Percentiles rank a stretch among this genome's conserved stretches.
phyloP scores from a whole-genome alignment of 2,797 vertebrate genomes.

The Leptodactylus fallax region DNA sequence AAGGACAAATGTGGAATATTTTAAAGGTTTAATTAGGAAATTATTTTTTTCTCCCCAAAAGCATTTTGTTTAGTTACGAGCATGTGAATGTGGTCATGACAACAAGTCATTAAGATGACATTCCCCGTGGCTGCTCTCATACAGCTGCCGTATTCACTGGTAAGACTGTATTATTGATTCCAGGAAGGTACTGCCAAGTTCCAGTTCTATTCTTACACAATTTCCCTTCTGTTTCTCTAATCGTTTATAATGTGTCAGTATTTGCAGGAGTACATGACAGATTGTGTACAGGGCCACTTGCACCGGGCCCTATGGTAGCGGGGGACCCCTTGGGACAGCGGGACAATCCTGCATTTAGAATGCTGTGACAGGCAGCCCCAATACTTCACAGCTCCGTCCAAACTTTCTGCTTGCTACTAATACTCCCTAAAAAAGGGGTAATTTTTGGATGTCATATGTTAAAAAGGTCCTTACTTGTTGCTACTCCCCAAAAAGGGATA shows the following conservation, averaged over 20 bases:
- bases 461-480: no score
- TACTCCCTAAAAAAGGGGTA: no score
- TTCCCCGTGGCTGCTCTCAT: not conserved
- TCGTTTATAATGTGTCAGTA: not conserved
- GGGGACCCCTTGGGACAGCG: no score
- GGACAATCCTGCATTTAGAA: no score
- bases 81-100: not conserved
- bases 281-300: no score
- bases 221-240: not conserved
- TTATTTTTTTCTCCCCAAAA: not conserved
- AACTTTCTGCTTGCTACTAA: no score
- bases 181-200: not conserved
- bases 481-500: no score
- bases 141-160: not conserved
- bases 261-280: not conserved
- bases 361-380: no score
- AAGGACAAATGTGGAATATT: not conserved
- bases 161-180: not conserved
- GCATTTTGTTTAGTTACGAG: not conserved
- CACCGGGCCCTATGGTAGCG: no score
- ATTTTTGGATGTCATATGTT: no score
- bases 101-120: not conserved
- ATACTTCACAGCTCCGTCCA: no score
- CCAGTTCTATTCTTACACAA: not conserved
- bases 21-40: not conserved